These are phyloP conservation scores for Tridacna crocea DNA, from an alignment of 2,888 invertebrate species.

Conservation along the genomic window DNA sequence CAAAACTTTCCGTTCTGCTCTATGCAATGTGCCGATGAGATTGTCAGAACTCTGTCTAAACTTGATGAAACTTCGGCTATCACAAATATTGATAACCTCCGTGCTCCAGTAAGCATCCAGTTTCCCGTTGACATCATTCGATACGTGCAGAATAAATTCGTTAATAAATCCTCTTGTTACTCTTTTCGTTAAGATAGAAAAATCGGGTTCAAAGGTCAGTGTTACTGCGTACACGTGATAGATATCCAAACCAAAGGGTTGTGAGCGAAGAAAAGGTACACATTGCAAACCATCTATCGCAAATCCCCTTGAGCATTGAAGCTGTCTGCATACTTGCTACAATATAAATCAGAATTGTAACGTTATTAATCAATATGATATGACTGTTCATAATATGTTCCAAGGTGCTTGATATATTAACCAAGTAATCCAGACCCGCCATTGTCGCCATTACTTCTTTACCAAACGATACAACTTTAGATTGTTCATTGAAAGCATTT, in stretches of 20 bases:
- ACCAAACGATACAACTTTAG: too few relatives aligned
- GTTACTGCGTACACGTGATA: constrained; percentile 4
- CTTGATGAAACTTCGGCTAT: not conserved
- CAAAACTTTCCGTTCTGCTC: constrained; percentile 1
- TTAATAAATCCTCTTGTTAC: not conserved
- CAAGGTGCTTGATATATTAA: too few relatives aligned
- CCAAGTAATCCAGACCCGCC: too few relatives aligned
- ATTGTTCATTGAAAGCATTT: too few relatives aligned
- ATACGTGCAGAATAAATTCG: not conserved
- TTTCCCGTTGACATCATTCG: not conserved
- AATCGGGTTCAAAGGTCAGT: constrained; percentile 3
- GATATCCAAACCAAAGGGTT: not conserved
- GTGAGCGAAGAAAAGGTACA: not conserved
- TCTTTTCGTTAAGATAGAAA: not conserved
- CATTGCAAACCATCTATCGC: not conserved
- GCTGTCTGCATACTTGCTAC: not conserved
- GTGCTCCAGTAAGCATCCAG: not conserved
- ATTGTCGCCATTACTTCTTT: too few relatives aligned
- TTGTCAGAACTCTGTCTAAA: not conserved
- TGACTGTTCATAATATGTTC: too few relatives aligned
- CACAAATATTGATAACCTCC: not conserved
- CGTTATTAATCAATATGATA: too few relatives aligned
- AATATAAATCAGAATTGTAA: not conserved
- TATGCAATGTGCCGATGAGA: not conserved
- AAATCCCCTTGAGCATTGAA: constrained; percentile 4